Base-by-base conservation (phyloP, 92 coral and sea anemone species). In the Palythoa grandis region DNA sequence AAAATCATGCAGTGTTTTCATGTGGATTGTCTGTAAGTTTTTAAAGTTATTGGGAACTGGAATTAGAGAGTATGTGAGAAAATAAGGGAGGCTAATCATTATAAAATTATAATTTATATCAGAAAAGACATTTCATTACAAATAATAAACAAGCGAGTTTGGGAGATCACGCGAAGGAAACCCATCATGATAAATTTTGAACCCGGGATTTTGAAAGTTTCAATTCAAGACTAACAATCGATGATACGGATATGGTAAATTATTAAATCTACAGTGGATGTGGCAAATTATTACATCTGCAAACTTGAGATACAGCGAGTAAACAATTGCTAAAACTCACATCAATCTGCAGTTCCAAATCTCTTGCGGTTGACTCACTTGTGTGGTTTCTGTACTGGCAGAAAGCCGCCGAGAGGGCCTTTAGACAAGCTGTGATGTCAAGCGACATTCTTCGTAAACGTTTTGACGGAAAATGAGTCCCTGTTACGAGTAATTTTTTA, bases 281-380 rank as follows among this genome's bases (percentile, higher is more conserved):
- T 5, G 50, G 50, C 50, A 38, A 70, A 37, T 29, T 70, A 35
- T 6, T 37, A 37, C 29, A 35, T 37, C 17, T 37, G 19, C 1
- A 29, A 43, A 43, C 50, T 43, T 8, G 50, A 43, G 50, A 8
- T 43, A 43, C 50, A 43, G 50, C 50, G 50, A 1, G 50, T 5
- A 43, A 43, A 1, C 50, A 43, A 43, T 4, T 8, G 50, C 7
- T 9, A 2, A 35, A 19, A 92, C 98, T 93, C 78, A 96, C 99
- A 74, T 96, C 99, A 78, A 96, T 93, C 72, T 96, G 99, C 86
- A 97, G 90, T 84, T 96, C 99, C 74, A 96, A 85, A 65, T 96
- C 98, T 78, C 95, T 96, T 69, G 89, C 88, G 38, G 92, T 93
- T 78, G 90, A 94, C 6, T 96, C 99, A 14, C 89, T 91, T 52